These are phyloP conservation scores for Gila orcuttii DNA, from an alignment of 2,113 vertebrate genomes.

Conservation along the genomic window DNA sequence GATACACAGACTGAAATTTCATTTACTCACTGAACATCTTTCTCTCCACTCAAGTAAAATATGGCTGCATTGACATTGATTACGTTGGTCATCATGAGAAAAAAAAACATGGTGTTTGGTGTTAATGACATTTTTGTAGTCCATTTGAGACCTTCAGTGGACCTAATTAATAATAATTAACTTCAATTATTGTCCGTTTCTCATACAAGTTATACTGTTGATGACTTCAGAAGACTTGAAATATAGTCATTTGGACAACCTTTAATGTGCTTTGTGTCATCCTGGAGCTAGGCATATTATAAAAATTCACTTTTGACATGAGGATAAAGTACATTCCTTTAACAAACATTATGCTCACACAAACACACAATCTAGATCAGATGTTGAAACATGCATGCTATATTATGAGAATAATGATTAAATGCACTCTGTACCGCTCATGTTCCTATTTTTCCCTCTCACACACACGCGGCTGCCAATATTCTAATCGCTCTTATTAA, in stretches of 20 bases:
- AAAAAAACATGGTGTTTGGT: no score
- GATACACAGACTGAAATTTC: no score
- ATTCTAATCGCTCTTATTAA: slow-evolving; percentile 30
- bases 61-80: no score
- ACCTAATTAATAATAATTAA: background rate
- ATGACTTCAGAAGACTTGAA: background rate
- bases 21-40: no score
- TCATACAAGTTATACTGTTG: background rate
- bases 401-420: background rate
- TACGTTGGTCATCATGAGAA: no score
- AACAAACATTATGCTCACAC: background rate
- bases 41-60: no score
- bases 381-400: background rate
- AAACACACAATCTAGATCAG: background rate
- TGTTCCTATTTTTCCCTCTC: background rate
- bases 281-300: background rate
- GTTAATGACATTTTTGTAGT: background rate
- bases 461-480: slow-evolving; percentile 7
- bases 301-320: no score
- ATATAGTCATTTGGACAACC: background rate
- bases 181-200: background rate
- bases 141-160: background rate
- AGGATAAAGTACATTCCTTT: background rate
- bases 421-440: background rate
- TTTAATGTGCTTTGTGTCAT: background rate